Evolutionary conservation across 1,140 invertebrate genomes (phyloP).

Genomic region (Trichoplusia ni): DNA sequence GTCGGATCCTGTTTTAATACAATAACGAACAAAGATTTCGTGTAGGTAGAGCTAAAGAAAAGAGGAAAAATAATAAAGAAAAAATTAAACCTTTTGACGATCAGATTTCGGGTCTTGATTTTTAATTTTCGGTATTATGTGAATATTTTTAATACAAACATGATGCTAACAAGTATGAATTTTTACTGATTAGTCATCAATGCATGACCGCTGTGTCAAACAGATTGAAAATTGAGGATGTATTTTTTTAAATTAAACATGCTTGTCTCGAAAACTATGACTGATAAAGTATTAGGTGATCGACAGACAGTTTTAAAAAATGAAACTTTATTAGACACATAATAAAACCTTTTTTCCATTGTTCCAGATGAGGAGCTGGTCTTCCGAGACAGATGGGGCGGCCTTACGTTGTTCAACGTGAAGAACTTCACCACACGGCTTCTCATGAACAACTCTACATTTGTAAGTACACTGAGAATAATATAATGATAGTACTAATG

Average conservation of each 20-base stretch:
- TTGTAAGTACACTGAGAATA: slow-evolving; percentile 85
- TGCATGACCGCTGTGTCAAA: too few species aligned
- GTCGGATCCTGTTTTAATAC: neutral
- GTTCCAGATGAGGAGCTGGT: slow-evolving; percentile 87
- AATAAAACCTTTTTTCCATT: slow-evolving; percentile 22
- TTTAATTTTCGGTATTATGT: too few species aligned
- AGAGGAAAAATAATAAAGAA: too few species aligned
- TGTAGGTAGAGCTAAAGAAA: neutral
- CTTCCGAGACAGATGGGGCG: slow-evolving; percentile 86
- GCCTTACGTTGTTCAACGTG: slow-evolving; percentile 87
- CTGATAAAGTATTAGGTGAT: neutral
- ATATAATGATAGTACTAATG: neutral
- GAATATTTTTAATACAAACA: too few species aligned
- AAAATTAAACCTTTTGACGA: too few species aligned
- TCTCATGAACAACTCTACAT: slow-evolving; percentile 90
- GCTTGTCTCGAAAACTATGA: too few species aligned
- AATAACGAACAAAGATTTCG: neutral
- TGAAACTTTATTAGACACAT: neutral
- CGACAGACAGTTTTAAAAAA: neutral
- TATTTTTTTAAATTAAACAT: too few species aligned
- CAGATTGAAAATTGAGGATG: too few species aligned
- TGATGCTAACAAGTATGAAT: too few species aligned
- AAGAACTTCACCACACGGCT: slow-evolving; percentile 85
- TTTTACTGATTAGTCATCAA: too few species aligned
- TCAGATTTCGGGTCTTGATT: too few species aligned